A percentile compares a stretch with the other conserved stretches of the same genome.
Conservation (phyloP, 2,888 invertebrate species). For the Nesidiocoris tenuis region DNA sequence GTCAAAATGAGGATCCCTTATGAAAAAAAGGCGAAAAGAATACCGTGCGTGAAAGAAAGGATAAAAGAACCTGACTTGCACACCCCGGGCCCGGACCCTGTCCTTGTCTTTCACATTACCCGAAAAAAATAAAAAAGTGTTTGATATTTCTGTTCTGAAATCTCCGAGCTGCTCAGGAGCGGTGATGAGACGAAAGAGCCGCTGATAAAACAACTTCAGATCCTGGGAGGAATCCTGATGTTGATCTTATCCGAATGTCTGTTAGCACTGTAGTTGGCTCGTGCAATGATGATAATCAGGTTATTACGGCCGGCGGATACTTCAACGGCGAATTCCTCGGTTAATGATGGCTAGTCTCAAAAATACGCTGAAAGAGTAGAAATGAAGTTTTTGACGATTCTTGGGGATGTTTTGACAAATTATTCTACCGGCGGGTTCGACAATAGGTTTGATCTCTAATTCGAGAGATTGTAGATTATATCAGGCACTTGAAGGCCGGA, state of each 20-base stretch:
- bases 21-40: background rate
- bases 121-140: background rate
- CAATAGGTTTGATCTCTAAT: too few species aligned
- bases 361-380: too few species aligned
- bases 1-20: conserved; percentile 30
- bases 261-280: background rate
- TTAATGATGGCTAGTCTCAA: too few species aligned
- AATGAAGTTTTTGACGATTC: too few species aligned
- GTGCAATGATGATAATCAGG: too few species aligned
- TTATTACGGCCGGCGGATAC: too few species aligned
- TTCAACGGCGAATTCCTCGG: too few species aligned
- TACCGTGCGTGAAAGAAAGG: conserved; percentile 4
- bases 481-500: too few species aligned
- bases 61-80: background rate
- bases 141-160: background rate
- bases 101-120: background rate
- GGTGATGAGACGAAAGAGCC: conserved; percentile 9
- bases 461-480: too few species aligned
- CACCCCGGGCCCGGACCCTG: background rate
- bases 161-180: background rate
- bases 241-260: background rate
- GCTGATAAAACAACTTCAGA: conserved; percentile 2
- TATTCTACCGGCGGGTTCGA: too few species aligned
- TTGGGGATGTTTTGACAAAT: too few species aligned
- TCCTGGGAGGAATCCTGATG: background rate